Base-by-base conservation (phyloP, 2,888 invertebrate genomes). In the Calephelis perditalis region DNA sequence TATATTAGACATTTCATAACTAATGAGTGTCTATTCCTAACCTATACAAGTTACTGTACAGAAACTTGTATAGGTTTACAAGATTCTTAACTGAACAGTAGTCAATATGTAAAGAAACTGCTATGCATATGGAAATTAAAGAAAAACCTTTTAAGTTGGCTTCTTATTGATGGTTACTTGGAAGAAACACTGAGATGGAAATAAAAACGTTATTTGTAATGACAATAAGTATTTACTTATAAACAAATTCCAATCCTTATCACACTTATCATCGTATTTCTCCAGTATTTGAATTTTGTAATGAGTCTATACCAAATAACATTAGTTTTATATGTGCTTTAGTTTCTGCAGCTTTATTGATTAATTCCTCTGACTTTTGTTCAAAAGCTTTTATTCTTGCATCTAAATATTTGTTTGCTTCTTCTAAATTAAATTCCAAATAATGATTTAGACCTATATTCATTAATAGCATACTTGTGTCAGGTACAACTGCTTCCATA, bases 321-420 rank as follows among this genome's bases (percentile, higher is more conserved):
- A 95, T 94, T 63, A 96, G 78, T 77, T 96, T 96, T 57, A 97
- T 96, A 72, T 96, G 94, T 0, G 95, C 94, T 71, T 95, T 95
- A 0, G 94, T 94, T 68, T 92, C 92, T 0, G 94, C 91, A 65
- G 94, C 93, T 74, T 95, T 93, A 44, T 92, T 92, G 5, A 93
- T 90, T 4, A 96, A 76, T 65, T 93, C 91, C 15, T 91, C 91
- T 0, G 93, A 91, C 70, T 94, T 92, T 15, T 88, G 87, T 68
- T 94, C 94, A 57, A 95, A 86, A 0, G 94, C 87, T 62, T 92
- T 92, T 46, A 94, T 90, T 78, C 96, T 93, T 58, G 94, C 92
- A 69, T 95, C 92, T 52, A 95, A 92, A 72, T 95, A 95, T 66
- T 85, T 91, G 56, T 94, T 73, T 0, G 96, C 96, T 82, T 97